phyloP scores from a whole-genome alignment of 2,888 invertebrate genomes.

The Noctua comes region DNA sequence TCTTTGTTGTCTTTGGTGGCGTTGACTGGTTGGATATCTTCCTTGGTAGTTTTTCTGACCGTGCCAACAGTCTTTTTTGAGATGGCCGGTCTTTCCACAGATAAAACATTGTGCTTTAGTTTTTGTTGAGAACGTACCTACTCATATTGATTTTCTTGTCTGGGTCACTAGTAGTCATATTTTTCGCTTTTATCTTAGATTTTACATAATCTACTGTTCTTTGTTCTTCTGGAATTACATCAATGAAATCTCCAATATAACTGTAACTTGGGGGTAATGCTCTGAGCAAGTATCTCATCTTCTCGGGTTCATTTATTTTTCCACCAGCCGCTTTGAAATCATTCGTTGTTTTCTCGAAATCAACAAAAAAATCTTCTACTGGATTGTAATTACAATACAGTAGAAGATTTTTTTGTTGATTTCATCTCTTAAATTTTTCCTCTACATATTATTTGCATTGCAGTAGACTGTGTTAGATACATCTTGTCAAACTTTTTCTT shows the following conservation, averaged over 20 bases:
- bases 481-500: too few species aligned
- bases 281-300: neutral
- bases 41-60: neutral
- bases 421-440: too few species aligned
- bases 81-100: neutral
- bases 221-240: slow-evolving; percentile 1
- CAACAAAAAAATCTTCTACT: too few species aligned
- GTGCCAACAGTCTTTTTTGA: neutral
- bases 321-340: neutral
- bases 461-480: too few species aligned
- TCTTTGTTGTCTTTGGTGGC: neutral
- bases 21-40: neutral
- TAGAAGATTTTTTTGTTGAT: too few species aligned
- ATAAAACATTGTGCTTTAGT: neutral
- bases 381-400: too few species aligned
- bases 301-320: neutral
- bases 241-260: neutral
- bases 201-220: neutral
- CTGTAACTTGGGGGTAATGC: neutral
- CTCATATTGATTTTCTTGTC: neutral
- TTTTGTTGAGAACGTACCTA: neutral
- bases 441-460: too few species aligned
- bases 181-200: neutral
- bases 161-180: neutral
- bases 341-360: too few species aligned